A percentile compares a stretch with the other conserved stretches of the same genome.
These are phyloP conservation scores for Petroica traversi DNA, from an alignment of 2,113 vertebrate species.

Conservation along the genomic window DNA sequence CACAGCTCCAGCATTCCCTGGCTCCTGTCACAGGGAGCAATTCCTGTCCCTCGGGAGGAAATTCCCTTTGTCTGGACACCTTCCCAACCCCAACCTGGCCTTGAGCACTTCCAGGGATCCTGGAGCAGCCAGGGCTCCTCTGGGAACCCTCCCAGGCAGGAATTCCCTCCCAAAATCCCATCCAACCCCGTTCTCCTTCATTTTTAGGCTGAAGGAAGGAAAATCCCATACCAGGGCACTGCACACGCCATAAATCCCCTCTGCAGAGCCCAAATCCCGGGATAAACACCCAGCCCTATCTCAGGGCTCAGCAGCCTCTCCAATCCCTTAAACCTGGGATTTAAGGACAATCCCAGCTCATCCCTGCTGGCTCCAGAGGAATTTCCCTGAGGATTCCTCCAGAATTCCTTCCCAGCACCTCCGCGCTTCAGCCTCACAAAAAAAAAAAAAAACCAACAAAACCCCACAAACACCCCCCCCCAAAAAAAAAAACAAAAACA, in stretches of 20 bases:
- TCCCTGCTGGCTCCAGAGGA: not conserved
- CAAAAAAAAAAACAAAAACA: no score
- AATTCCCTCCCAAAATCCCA: not conserved
- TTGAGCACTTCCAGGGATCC: not conserved
- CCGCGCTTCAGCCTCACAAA: accelerated
- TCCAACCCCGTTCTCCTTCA: not conserved
- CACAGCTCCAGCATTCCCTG: no score
- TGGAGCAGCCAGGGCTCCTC: not conserved
- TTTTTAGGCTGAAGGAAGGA: accelerated
- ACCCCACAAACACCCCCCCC: no score
- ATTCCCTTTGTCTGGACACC: no score
- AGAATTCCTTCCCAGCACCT: accelerated
- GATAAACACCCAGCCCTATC: not conserved
- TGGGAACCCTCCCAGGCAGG: not conserved
- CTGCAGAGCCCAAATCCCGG: not conserved
- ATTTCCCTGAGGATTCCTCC: not conserved
- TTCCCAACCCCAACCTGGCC: not conserved
- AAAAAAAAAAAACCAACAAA: no score
- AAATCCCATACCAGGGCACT: not conserved
- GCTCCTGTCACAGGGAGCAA: no score
- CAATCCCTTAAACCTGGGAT: not conserved
- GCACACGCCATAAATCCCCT: not conserved
- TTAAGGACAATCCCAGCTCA: not conserved
- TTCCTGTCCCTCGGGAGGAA: no score
- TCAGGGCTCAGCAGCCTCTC: not conserved